Conservation (phyloP, 2,797 vertebrate genomes). For the Gallinago nigripennis region DNA sequence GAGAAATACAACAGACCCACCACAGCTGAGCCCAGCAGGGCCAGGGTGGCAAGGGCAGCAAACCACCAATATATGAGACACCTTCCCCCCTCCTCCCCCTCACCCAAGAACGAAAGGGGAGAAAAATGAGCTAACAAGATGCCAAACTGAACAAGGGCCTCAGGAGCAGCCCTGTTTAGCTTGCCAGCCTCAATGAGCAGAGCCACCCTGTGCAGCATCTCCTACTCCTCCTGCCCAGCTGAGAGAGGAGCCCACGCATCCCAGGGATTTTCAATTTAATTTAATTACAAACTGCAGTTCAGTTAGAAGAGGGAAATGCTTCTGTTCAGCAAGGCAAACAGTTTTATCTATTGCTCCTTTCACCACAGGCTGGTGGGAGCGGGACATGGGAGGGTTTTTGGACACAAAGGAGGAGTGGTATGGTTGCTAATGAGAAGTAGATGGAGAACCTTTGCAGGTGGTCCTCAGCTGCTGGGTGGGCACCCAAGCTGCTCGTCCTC, state of each 20-base stretch:
- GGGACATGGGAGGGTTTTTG: not conserved
- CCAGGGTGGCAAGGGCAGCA: not conserved
- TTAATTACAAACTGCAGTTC: not conserved
- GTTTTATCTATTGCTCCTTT: not conserved
- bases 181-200: not conserved
- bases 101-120: not conserved
- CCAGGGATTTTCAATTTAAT: not conserved
- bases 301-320: not conserved
- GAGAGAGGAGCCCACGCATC: not conserved
- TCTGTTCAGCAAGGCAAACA: not conserved
- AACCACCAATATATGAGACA: not conserved
- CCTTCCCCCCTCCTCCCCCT: too few species aligned
- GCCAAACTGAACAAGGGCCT: not conserved
- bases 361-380: accelerated
- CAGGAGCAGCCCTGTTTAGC: not conserved
- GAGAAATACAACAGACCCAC: not conserved
- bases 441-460: not conserved
- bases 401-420: not conserved
- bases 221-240: not conserved
- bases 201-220: not conserved
- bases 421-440: not conserved
- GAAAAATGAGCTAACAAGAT: not conserved
- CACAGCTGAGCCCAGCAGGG: not conserved
- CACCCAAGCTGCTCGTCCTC: not conserved
- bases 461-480: not conserved